A percentile compares a stretch with the other conserved stretches of the same genome.
Conservation (phyloP, 2,113 vertebrate genomes). For the Antechinus flavipes region DNA sequence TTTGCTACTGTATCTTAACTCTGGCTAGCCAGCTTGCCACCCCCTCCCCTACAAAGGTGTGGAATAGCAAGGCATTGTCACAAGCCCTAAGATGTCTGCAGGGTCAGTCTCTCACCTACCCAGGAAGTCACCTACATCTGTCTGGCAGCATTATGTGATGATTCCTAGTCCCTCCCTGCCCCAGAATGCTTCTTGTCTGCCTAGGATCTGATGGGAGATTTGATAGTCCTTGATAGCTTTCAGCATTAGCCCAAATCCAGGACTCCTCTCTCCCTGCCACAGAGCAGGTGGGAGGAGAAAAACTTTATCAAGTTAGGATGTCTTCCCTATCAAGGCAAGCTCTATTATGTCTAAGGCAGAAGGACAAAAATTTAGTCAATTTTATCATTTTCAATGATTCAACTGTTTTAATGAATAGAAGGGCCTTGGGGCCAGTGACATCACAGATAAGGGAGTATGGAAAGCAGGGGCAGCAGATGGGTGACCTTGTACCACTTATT, state of each 20-base stretch:
- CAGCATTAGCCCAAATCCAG: neutral
- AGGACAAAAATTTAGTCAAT: constrained; percentile 88
- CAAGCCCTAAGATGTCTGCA: neutral
- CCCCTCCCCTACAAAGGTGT: constrained; percentile 47
- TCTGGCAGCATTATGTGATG: neutral
- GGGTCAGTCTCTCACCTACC: constrained; percentile 54
- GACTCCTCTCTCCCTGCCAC: neutral
- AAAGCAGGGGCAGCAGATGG: constrained; percentile 81
- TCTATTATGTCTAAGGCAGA: constrained; percentile 93
- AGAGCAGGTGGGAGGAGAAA: constrained; percentile 10
- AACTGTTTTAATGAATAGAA: constrained; percentile 89
- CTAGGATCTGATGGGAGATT: neutral
- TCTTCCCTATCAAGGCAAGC: constrained; percentile 64
- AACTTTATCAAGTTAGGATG: neutral
- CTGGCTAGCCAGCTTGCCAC: neutral
- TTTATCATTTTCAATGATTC: constrained; percentile 89
- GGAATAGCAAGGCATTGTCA: constrained; percentile 27
- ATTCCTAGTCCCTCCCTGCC: neutral
- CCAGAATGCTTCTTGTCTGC: neutral
- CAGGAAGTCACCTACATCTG: constrained; percentile 26
- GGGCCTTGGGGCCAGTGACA: constrained; percentile 86
- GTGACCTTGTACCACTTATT: constrained; percentile 79
- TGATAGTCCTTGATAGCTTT: neutral
- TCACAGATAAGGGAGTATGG: constrained; percentile 89
- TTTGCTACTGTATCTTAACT: neutral